Base-by-base conservation (phyloP, 2,797 vertebrate genomes). In the Lycodopsis pacificus region DNA sequence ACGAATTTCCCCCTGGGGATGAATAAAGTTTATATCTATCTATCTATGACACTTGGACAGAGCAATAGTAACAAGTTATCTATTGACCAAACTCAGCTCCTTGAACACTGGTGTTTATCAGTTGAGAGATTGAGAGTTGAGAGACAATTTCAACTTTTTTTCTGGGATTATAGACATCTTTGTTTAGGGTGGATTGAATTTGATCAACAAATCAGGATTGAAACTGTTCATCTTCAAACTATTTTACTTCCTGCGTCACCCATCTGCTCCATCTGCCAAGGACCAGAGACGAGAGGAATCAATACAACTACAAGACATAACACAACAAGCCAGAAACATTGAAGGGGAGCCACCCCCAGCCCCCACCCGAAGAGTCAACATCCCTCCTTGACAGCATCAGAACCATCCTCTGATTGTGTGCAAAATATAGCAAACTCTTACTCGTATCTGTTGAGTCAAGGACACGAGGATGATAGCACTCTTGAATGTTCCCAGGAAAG, bases 141-240 rank as follows among this genome's bases (percentile, higher is more conserved):
- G n/a, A n/a, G 40, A 57, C 4, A 65, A 51, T 74, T 71, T 12
- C 7, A 25, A 61, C 12, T 57, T 49, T 57, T 56, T 63, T 79
- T 38, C 59, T 70, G 20, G 4, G 22, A 59, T 11, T 15, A 5
- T 15, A 40, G 38, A 11, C 14, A 67, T 51, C 20, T 53, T 54
- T 25, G 4, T 77, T 56, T 46, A 53, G 30, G 51, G 34, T n/a
- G 49, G 27, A 68, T 48, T 20, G 46, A 68, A 57, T 63, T 58
- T 38, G n/a, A 49, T 58, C 64, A 46, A 64, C 51, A 68, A 70
- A 11, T 38, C 49, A 56, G 10, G 19, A 46, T 36, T 30, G 25
- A 38, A 54, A 53, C 17, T n/a, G 3, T 67, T 53, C 4, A 19
- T 27, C 9, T 51, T 30, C 51, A n/a, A 49, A 20, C 44, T 27